phyloP scores from a whole-genome alignment of 2,113 vertebrate genomes.

The Hippocampus abdominalis region DNA sequence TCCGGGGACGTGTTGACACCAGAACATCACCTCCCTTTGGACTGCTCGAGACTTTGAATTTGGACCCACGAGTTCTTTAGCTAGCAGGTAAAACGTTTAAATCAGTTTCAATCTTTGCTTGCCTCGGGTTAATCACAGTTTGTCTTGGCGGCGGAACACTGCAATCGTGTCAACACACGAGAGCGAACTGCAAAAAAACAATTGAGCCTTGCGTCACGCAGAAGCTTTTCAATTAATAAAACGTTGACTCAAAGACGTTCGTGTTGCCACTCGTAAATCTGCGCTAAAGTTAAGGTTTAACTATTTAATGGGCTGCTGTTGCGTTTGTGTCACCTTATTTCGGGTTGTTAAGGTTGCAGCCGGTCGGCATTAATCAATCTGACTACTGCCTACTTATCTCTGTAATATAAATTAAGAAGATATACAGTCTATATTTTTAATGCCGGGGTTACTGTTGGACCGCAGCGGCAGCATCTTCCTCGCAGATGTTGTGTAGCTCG shows the following conservation, averaged over 20 bases:
- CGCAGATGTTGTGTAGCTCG: background rate
- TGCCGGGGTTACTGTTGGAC: background rate
- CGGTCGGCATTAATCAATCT: background rate
- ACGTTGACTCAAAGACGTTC: background rate
- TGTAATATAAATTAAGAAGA: background rate
- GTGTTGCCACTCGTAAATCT: background rate
- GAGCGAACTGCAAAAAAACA: background rate
- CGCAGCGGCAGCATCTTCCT: too few species aligned
- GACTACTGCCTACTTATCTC: background rate
- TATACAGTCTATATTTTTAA: too few species aligned
- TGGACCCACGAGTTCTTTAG: background rate
- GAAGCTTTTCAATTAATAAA: background rate
- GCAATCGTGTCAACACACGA: background rate
- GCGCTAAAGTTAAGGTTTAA: background rate
- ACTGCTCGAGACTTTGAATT: slow-evolving; percentile 22
- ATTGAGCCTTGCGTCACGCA: background rate
- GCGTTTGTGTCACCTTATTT: background rate
- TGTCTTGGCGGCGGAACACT: background rate
- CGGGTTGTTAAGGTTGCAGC: background rate
- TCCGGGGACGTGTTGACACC: slow-evolving; percentile 43
- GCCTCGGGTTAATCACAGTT: background rate
- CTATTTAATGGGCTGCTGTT: background rate
- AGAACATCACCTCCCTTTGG: slow-evolving; percentile 38
- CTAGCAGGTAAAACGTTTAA: slow-evolving; percentile 42
- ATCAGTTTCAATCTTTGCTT: background rate